phyloP scores from a whole-genome alignment of 2,888 invertebrate species.

The Chrysolina americana region DNA sequence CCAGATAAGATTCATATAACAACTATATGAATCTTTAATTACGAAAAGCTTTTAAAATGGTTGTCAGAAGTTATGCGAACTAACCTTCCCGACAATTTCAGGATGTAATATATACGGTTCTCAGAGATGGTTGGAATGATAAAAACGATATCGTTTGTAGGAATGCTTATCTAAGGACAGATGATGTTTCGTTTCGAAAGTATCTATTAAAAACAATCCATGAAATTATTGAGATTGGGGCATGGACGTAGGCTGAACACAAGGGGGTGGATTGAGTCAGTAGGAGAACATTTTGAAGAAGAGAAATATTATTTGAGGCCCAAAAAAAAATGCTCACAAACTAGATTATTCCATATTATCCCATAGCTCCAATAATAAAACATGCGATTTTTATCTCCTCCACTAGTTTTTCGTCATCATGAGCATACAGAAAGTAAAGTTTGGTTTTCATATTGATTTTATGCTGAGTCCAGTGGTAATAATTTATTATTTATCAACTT shows the following conservation, averaged over 20 bases:
- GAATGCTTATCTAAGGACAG: slow-evolving; percentile 50
- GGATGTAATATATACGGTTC: slow-evolving; percentile 45
- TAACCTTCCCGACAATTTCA: slow-evolving; percentile 38
- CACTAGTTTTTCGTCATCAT: too few relatives aligned
- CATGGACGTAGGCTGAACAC: not conserved
- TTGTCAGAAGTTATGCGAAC: slow-evolving; percentile 47
- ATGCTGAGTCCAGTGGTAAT: too few relatives aligned
- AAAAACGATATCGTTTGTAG: slow-evolving; percentile 37
- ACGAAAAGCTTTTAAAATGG: slow-evolving; percentile 52
- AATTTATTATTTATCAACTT: too few relatives aligned
- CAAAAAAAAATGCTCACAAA: too few relatives aligned
- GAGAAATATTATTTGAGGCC: too few relatives aligned
- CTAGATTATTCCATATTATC: too few relatives aligned
- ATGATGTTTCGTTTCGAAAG: slow-evolving; percentile 48
- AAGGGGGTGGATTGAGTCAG: too few relatives aligned
- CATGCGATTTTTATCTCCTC: too few relatives aligned
- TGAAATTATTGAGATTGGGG: slow-evolving; percentile 37
- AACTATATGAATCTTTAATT: slow-evolving; percentile 53
- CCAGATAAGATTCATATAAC: slow-evolving; percentile 45
- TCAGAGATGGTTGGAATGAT: slow-evolving; percentile 34
- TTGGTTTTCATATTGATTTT: too few relatives aligned
- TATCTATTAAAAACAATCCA: slow-evolving; percentile 49
- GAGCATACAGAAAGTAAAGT: too few relatives aligned
- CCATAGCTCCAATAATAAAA: too few relatives aligned
- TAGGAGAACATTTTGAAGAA: too few relatives aligned